phyloP scores from a whole-genome alignment of 2,888 invertebrate species.

The Zonitis immaculata region DNA sequence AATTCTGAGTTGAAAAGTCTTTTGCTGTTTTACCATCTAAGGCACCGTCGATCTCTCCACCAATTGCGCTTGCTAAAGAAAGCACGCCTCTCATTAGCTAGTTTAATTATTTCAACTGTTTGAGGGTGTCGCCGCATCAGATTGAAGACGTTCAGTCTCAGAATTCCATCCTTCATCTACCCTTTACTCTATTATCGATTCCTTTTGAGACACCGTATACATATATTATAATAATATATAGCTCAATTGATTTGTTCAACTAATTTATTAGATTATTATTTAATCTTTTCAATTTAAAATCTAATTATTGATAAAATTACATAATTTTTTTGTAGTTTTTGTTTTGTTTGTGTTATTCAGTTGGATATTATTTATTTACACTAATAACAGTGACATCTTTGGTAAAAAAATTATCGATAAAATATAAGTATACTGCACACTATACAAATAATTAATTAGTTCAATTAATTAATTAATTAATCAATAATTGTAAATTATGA shows the following conservation, averaged over 20 bases:
- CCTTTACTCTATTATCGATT: no score
- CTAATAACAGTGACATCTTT: slow-evolving; percentile 42
- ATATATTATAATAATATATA: no score
- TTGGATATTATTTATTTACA: slow-evolving; percentile 40
- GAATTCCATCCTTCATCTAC: no score
- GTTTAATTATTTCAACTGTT: no score
- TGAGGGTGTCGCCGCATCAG: no score
- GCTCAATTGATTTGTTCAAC: slow-evolving; percentile 24
- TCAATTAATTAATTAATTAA: neutral
- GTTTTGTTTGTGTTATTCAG: slow-evolving; percentile 8
- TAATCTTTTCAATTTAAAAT: slow-evolving; percentile 18
- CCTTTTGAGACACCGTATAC: no score
- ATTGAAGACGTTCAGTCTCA: no score
- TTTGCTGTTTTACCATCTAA: no score
- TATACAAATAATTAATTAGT: slow-evolving; percentile 21
- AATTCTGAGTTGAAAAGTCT: no score
- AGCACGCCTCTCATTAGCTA: no score
- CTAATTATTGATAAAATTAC: slow-evolving; percentile 32
- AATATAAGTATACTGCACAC: slow-evolving; percentile 41
- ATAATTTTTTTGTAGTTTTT: slow-evolving; percentile 35
- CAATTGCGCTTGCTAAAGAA: no score
- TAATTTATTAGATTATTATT: slow-evolving; percentile 15
- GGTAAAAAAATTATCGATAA: slow-evolving; percentile 43
- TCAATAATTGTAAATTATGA: slow-evolving; percentile 24
- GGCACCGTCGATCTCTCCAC: no score